phyloP scores from a whole-genome alignment of 2,797 vertebrate genomes.

The Gymnoscopelus microlampas region DNA sequence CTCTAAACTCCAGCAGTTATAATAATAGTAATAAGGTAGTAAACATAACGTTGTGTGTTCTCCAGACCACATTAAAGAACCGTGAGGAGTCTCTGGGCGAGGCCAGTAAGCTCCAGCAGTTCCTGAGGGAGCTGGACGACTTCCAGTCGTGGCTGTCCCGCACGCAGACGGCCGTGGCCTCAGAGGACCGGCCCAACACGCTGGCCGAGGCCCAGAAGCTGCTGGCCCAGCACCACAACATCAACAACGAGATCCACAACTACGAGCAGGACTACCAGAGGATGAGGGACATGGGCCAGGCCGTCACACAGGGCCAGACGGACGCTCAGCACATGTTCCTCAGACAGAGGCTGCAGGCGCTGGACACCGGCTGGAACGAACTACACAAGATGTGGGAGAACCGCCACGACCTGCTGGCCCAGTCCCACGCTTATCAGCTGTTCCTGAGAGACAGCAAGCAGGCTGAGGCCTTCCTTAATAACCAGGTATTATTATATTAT shows the following conservation, averaged over 20 bases:
- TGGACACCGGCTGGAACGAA: constrained; percentile 92
- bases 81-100: constrained; percentile 90
- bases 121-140: constrained; percentile 89
- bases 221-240: constrained; percentile 63
- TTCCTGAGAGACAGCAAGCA: too few species aligned
- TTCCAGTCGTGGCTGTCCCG: constrained; percentile 92
- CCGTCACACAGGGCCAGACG: constrained; percentile 90
- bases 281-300: constrained; percentile 92
- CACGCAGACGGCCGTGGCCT: constrained; percentile 90
- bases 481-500: too few species aligned
- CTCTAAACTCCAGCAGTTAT: too few species aligned
- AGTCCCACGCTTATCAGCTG: constrained; percentile 81
- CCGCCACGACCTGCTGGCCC: constrained; percentile 88
- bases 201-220: constrained; percentile 89
- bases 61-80: constrained; percentile 82
- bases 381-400: constrained; percentile 95
- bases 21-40: too few species aligned
- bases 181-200: constrained; percentile 91
- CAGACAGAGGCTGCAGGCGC: constrained; percentile 87
- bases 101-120: constrained; percentile 91
- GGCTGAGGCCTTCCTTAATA: too few species aligned
- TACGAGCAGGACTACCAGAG: constrained; percentile 84
- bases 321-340: constrained; percentile 92
- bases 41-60: too few species aligned
- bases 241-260: constrained; percentile 85